Conservation (phyloP, 2,113 vertebrate genomes). For the Plotosus lineatus region DNA sequence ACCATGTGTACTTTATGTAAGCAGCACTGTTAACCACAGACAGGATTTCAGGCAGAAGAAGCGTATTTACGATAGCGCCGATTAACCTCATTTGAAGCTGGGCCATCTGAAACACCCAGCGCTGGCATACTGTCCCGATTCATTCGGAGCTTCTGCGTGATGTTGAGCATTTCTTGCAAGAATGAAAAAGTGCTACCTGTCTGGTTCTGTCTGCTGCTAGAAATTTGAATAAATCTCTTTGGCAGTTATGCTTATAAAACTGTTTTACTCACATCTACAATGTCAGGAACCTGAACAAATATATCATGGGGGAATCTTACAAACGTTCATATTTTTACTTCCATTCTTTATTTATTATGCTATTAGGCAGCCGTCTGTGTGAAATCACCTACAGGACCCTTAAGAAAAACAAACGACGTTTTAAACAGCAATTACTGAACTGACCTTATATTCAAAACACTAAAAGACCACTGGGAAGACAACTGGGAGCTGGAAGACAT, state of each 20-base stretch:
- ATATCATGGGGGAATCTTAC: neutral
- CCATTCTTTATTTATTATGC: neutral
- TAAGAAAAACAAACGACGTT: too few relatives aligned
- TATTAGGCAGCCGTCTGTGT: neutral
- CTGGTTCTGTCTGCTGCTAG: neutral
- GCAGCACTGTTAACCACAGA: neutral
- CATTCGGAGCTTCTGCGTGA: neutral
- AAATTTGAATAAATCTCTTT: neutral
- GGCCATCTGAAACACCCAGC: neutral
- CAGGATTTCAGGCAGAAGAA: neutral
- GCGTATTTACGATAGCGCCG: neutral
- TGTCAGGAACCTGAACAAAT: neutral
- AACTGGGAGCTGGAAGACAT: neutral
- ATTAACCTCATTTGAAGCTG: neutral
- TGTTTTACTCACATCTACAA: neutral
- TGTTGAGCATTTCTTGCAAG: neutral
- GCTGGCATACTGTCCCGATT: neutral
- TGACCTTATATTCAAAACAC: neutral
- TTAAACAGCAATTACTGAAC: neutral
- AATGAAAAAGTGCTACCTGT: neutral
- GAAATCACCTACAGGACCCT: neutral
- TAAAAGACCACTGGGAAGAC: neutral
- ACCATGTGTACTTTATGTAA: neutral
- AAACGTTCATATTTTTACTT: neutral
- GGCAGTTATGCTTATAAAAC: constrained; percentile 1